Conservation (phyloP, 2,113 vertebrate genomes). For the Neopipo cinnamomea region DNA sequence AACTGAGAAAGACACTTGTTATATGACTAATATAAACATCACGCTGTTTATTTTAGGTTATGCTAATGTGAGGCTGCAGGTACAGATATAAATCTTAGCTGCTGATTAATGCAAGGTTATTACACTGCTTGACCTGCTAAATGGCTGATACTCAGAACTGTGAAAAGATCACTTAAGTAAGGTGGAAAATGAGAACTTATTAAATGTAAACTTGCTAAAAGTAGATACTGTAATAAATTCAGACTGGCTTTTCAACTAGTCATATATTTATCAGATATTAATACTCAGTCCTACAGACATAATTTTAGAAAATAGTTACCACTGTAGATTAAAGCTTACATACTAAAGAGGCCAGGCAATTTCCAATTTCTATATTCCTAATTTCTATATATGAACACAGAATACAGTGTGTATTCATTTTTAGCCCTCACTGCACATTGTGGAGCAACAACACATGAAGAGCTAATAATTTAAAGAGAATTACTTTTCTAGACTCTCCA, state of each 20-base stretch:
- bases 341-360: not conserved
- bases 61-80: constrained; percentile 42
- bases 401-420: not conserved
- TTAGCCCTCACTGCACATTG: not conserved
- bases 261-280: not conserved
- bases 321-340: not conserved
- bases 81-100: constrained; percentile 77
- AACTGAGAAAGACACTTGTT: constrained; percentile 30
- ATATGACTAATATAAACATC: constrained; percentile 54
- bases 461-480: not conserved
- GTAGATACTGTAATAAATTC: constrained; percentile 54
- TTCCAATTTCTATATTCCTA: not conserved
- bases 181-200: constrained; percentile 74
- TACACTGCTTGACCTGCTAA: constrained; percentile 61
- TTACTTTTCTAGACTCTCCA: not conserved
- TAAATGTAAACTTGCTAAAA: constrained; percentile 76
- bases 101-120: constrained; percentile 81
- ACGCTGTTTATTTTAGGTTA: constrained; percentile 62
- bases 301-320: not conserved
- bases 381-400: not conserved
- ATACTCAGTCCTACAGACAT: not conserved
- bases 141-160: constrained; percentile 72
- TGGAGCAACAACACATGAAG: not conserved
- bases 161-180: constrained; percentile 77
- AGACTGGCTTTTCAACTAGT: not conserved